Evolutionary conservation across 2,888 invertebrate genomes (phyloP).

Genomic region (Azorinus chamasolen): DNA sequence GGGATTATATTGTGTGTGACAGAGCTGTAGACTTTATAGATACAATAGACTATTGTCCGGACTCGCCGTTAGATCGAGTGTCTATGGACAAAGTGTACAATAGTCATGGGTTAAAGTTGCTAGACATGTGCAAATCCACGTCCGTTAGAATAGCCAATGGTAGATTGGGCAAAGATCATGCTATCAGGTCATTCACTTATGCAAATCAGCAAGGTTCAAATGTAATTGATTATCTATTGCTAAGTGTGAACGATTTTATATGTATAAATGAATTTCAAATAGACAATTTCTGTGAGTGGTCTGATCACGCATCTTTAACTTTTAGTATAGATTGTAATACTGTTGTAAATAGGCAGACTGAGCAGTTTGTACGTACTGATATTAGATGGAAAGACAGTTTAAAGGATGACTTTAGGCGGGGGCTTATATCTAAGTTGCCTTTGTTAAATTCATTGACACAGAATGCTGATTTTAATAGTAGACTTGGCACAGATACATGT

Average conservation of each 20-base stretch:
- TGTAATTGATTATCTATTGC: slow-evolving; percentile 23
- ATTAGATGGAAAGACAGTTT: too few relatives aligned
- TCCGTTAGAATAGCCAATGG: slow-evolving; percentile 11
- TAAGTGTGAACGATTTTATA: slow-evolving; percentile 1
- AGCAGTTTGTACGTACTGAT: too few relatives aligned
- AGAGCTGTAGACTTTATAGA: background rate
- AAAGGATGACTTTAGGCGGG: too few relatives aligned
- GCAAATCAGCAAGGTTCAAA: background rate
- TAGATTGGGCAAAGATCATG: background rate
- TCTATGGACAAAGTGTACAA: slow-evolving; percentile 16
- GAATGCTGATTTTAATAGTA: too few relatives aligned
- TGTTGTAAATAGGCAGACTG: background rate
- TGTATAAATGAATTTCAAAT: slow-evolving; percentile 2
- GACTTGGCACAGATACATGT: too few relatives aligned
- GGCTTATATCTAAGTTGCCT: too few relatives aligned
- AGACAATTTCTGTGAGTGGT: background rate
- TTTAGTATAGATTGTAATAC: background rate
- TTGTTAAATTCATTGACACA: too few relatives aligned
- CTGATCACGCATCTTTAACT: slow-evolving; percentile 2
- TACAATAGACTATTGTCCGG: background rate
- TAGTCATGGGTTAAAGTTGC: slow-evolving; percentile 11
- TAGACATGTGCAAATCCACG: slow-evolving; percentile 22
- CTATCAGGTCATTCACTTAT: slow-evolving; percentile 1
- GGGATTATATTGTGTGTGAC: slow-evolving; percentile 11
- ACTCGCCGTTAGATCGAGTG: slow-evolving; percentile 3